Conservation (phyloP, 2,888 invertebrate genomes). For the Cyaniris semiargus region DNA sequence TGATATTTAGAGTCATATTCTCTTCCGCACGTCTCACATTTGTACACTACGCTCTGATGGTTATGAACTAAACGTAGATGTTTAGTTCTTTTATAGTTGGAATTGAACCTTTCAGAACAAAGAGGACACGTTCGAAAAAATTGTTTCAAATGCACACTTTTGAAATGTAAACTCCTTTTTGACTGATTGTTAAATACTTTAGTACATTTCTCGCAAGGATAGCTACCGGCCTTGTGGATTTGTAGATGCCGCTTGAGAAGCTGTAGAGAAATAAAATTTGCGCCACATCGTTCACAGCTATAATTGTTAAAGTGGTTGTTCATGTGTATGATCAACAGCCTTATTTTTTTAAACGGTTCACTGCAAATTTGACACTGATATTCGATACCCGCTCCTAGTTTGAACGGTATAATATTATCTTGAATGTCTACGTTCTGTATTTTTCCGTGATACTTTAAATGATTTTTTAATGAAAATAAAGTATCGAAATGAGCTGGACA, state of each 20-base stretch:
- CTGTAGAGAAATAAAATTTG: slow-evolving; percentile 57
- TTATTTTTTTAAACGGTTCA: slow-evolving; percentile 55
- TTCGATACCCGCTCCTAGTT: slow-evolving; percentile 49
- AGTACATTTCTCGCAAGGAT: slow-evolving; percentile 63
- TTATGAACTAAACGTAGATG: slow-evolving; percentile 64
- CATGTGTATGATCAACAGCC: slow-evolving; percentile 65
- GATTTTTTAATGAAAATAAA: slow-evolving; percentile 54
- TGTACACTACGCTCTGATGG: slow-evolving; percentile 51
- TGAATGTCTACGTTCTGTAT: slow-evolving; percentile 50
- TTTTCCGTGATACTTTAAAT: slow-evolving; percentile 59
- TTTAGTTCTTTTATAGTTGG: slow-evolving; percentile 62
- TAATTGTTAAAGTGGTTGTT: slow-evolving; percentile 67
- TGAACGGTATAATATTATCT: slow-evolving; percentile 66
- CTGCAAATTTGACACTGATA: slow-evolving; percentile 64
- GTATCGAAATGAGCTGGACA: slow-evolving; percentile 49
- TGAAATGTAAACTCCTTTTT: slow-evolving; percentile 56
- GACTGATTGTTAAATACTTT: slow-evolving; percentile 62
- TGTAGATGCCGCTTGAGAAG: slow-evolving; percentile 58
- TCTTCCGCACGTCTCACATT: slow-evolving; percentile 61
- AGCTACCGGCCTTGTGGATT: slow-evolving; percentile 58
- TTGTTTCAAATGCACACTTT: slow-evolving; percentile 62
- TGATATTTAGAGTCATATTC: slow-evolving; percentile 65
- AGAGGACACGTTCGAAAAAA: slow-evolving; percentile 59
- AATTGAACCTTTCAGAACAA: slow-evolving; percentile 65
- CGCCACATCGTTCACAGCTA: slow-evolving; percentile 66